phyloP scores from a whole-genome alignment of 2,797 vertebrate genomes.

The Liasis olivaceus region DNA sequence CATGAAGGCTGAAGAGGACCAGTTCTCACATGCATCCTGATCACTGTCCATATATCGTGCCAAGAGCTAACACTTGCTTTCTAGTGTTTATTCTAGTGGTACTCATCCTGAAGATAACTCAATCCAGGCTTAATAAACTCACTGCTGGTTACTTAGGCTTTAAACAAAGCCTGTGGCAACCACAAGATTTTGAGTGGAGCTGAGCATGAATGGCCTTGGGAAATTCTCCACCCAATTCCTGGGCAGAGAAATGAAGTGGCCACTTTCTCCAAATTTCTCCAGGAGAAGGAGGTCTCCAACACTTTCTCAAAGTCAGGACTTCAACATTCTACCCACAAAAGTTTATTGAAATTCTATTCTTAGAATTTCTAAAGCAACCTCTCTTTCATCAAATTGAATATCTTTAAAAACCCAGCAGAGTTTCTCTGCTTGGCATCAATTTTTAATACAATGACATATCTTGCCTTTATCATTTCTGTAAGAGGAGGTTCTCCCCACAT shows the following conservation, averaged over 20 bases:
- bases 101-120: not conserved
- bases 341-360: too few relatives aligned
- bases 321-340: not conserved
- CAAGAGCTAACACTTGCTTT: not conserved
- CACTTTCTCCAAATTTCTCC: not conserved
- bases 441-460: conserved; percentile 31
- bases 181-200: not conserved
- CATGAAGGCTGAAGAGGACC: too few relatives aligned
- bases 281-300: not conserved
- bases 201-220: not conserved
- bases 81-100: not conserved
- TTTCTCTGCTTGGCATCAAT: not conserved
- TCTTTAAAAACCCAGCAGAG: not conserved
- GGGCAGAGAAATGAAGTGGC: not conserved
- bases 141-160: not conserved
- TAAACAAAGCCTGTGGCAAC: not conserved
- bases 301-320: not conserved
- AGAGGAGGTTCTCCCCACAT: not conserved
- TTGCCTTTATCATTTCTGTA: conserved; percentile 34
- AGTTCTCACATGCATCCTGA: too few relatives aligned
- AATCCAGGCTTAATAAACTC: not conserved
- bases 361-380: not conserved
- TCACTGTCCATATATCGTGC: not conserved
- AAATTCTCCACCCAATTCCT: not conserved
- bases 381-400: not conserved